Evolutionary conservation across 2,797 vertebrate species (phyloP), one percentile per base, ranked within the genome.

Genomic region (Natrix natrix): DNA sequence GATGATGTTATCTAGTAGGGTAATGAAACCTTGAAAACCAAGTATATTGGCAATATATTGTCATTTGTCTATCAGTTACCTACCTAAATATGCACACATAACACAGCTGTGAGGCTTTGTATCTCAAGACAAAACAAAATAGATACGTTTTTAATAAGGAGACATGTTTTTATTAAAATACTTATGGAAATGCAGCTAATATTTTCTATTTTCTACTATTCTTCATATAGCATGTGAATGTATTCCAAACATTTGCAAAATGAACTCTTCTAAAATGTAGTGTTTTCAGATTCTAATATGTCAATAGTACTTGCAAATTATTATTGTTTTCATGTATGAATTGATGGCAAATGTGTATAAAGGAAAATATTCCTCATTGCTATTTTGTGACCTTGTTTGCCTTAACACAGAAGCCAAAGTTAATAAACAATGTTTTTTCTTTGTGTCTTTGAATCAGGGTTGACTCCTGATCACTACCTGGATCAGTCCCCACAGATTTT

Each of bases 181-280:
- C 61, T 28, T 16, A 74, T 92, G 32, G 61, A 32, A 22, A 14
- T 87, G 28, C 20, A 61, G 91, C 48, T 91, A 52, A 14, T 10
- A 6, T 93, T 83, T 92, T 28, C 14, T 94, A 48, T 92, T 91
- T 90, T 61, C 87, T 14, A 52, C 10, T 26, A 88, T 88, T 87
- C 61, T 90, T 87, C 69, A 52, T 55, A 90, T 5, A 93, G n/a
- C 17, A 93, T 69, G 92, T 69, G 24, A 61, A 61, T 48, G 22
- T 26, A 43, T 22, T 16, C 59, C 7, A 13, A 89, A 89, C 43
- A 89, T 48, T 32, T 89, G 37, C 59, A 63, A 63, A 60, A 48
- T 37, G 43, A 26, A 48, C 7, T 63, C 14, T 52, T 52, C 88
- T 61, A 48, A 61, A 26, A 89, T 37, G 37, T 89, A 43, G 24